Percentiles rank a stretch among this genome's conserved stretches.
These are phyloP conservation scores for Stictonetta naevosa DNA, from an alignment of 2,113 vertebrate species.

Conservation along the genomic window DNA sequence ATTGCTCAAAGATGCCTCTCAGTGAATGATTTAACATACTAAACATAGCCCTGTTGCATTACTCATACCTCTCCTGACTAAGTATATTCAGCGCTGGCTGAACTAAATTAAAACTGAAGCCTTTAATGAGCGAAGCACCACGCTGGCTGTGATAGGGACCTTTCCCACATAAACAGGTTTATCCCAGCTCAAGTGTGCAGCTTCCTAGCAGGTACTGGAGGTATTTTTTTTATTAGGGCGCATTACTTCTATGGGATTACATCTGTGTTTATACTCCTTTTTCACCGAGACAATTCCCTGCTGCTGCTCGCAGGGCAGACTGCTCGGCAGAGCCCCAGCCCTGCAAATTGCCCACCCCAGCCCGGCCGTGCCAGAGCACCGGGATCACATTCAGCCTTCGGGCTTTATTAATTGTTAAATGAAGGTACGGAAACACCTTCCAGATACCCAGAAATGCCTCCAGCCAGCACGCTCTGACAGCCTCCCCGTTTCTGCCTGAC, in stretches of 20 bases:
- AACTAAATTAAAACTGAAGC: not conserved
- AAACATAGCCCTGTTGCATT: not conserved
- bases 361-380: fast-evolving
- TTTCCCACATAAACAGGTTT: not conserved
- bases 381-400: not conserved
- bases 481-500: not conserved
- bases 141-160: not conserved
- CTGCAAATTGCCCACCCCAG: fast-evolving
- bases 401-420: not conserved
- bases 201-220: not conserved
- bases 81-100: not conserved
- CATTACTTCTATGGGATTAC: not conserved
- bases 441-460: not conserved
- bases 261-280: not conserved
- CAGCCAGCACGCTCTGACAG: not conserved
- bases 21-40: not conserved
- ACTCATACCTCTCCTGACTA: not conserved
- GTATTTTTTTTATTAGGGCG: not conserved
- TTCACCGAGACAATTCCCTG: not conserved
- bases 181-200: not conserved
- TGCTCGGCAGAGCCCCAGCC: fast-evolving
- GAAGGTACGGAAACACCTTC: not conserved
- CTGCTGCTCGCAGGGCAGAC: not conserved
- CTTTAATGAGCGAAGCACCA: not conserved
- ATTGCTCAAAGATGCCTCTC: not conserved